Evolutionary conservation across 2,888 invertebrate genomes (phyloP), one percentile per base, ranked within the genome.

Genomic region (Oxyteleia sp.): DNA sequence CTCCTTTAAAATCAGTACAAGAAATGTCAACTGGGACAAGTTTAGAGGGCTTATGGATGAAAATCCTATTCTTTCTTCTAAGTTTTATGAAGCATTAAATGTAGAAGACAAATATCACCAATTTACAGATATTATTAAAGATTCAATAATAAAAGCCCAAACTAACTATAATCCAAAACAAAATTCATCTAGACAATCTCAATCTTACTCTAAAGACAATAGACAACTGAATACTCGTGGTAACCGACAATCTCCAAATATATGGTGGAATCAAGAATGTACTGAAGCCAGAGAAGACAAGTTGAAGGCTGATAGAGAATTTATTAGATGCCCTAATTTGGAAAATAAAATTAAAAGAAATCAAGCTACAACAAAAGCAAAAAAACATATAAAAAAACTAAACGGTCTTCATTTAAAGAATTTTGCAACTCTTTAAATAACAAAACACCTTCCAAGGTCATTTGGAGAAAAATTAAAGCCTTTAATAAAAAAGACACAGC

Each of bases 181-280:
- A 3, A n/a, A n/a, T n/a, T n/a, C n/a, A n/a, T n/a, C n/a, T n/a
- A n/a, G n/a, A n/a, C n/a, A n/a, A n/a, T n/a, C n/a, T n/a, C n/a
- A n/a, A n/a, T n/a, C n/a, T n/a, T n/a, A n/a, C n/a, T n/a, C n/a
- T n/a, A n/a, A n/a, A n/a, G n/a, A n/a, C n/a, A n/a, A n/a, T n/a
- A n/a, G n/a, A n/a, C n/a, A n/a, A n/a, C n/a, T n/a, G n/a, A n/a
- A n/a, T n/a, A n/a, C n/a, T n/a, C n/a, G n/a, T n/a, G n/a, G n/a
- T n/a, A n/a, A n/a, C n/a, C n/a, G n/a, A n/a, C n/a, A n/a, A n/a
- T 18, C 4, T 13, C 49, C 49, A 2, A 23, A 26, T 23, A 11
- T 49, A 2, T 49, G 49, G 49, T 49, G 49, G 49, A 49, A 49
- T 11, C n/a, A 49, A 4, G 49, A 49, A 49, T 49, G 26, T n/a